These are phyloP conservation scores for Oxyura jamaicensis DNA, from an alignment of 2,113 vertebrate genomes.

Conservation along the genomic window DNA sequence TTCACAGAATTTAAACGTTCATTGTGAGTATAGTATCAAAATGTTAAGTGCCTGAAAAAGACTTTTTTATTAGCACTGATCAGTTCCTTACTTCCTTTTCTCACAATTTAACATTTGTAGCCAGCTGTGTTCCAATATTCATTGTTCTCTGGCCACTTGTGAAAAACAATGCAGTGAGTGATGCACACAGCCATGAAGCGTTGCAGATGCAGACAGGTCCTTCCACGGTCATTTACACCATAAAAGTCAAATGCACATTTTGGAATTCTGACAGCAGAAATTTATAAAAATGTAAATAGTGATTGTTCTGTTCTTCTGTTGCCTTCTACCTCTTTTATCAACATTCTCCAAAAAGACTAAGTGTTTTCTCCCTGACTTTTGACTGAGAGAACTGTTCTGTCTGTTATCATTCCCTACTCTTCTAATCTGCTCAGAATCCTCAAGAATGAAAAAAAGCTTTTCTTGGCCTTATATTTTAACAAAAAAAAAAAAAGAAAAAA, in stretches of 20 bases:
- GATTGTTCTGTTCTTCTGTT: neutral
- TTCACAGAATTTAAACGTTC: neutral
- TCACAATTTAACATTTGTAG: neutral
- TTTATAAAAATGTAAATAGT: neutral
- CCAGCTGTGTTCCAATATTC: neutral
- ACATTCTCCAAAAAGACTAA: fast-evolving
- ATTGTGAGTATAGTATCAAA: neutral
- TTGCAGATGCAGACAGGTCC: neutral
- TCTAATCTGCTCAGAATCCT: neutral
- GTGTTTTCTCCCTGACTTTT: neutral
- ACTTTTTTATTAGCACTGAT: neutral
- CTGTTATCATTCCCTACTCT: neutral
- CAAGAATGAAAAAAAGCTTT: neutral
- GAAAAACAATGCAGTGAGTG: neutral
- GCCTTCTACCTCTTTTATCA: neutral
- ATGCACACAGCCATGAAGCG: neutral
- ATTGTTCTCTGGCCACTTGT: neutral
- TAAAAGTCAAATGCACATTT: neutral
- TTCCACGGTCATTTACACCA: neutral
- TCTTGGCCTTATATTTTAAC: neutral
- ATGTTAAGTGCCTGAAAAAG: neutral
- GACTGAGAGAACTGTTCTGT: neutral
- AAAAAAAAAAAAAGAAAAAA: neutral
- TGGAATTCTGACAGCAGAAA: neutral
- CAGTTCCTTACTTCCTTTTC: neutral